Evolutionary conservation across 2,888 invertebrate species (phyloP), one percentile per base, ranked within the genome.

Genomic region (Tridacna gigas): DNA sequence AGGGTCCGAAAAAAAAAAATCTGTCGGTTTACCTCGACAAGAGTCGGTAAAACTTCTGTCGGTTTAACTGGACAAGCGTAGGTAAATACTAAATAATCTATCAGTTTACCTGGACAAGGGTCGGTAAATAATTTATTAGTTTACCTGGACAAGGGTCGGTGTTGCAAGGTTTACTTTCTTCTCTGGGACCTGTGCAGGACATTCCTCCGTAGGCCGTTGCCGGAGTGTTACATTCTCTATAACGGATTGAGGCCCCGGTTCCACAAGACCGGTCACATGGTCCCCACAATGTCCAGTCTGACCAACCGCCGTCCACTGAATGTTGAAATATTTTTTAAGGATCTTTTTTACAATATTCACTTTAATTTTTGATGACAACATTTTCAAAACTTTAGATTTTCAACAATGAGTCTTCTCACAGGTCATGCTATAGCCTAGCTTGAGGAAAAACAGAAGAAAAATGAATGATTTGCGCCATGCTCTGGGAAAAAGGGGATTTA

Each of bases 91-190:
- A n/a, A n/a, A n/a, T n/a, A 37, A 37, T 37, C 7, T 37, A 56
- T 56, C 9, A 20, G 3, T 20, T 71, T 51, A 71, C 71, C 51
- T 51, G 71, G 71, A 51, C 71, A 71, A 25, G 25, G n/a, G 0
- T 71, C 15, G 11, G 13, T 22, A n/a, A n/a, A n/a, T n/a, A 37
- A 37, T 37, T 37, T 37, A 56, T 56, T 56, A 20, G 3, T 20
- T 71, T 51, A 71, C 71, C 51, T 51, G 71, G 71, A 51, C 71
- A 71, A 25, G 25, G n/a, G 0, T 71, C 15, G 11, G 13, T 22
- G 20, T 12, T 71, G 25, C 71, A 71, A 3, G 51, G 9, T 51
- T 51, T 22, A 22, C 25, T 25, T 51, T 71, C 71, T 13, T 22
- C 11, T n/a, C 22, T 51, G 9, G 51, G 71, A 13, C 71, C 71